Base-by-base conservation (phyloP, 1,140 invertebrate species). In the Oryctes rhinoceros region DNA sequence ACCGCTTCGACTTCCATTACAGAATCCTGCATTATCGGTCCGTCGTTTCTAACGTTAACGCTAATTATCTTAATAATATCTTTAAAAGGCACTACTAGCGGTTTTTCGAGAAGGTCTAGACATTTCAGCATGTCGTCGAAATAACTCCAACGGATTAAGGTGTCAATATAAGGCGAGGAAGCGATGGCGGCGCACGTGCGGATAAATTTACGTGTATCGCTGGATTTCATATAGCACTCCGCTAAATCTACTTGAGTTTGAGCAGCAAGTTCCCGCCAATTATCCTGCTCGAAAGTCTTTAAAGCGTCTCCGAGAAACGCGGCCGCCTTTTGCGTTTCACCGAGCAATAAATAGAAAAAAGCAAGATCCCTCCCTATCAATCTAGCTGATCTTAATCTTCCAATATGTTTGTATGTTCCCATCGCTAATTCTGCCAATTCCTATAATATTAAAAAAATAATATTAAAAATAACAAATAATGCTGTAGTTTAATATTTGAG, bases 381-480 rank as follows among this genome's bases (percentile, higher is more conserved):
- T 76, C 96, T 91, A 0, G 97, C 97, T 53, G 93, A 96, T 81
- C 96, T 89, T 79, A 95, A 90, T 74, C 96, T 91, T 7, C 96
- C 93, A 83, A 98, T 97, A 88, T 99, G 97, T 87, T 99, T 99
- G 85, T 96, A 99, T 0, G 97, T 99, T 65, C 97, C 96, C 92
- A 98, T 98, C 0, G 97, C 96, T 80, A 98, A 89, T 88, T 99
- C 98, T 9, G 96, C 95, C 65, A 99, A 89, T 87, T 98, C 97
- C 91, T 92, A 11, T 24, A 82, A 75, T 87, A 86, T 13, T 48
- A 18, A 18, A n/a, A 76, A 20, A 44, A n/a, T n/a, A n/a, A n/a
- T n/a, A n/a, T n/a, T 67, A 24, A 24, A 10, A 67, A 30, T 24
- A 67, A 67, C 24, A 24, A 67, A 13, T 13, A 53, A 67, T 18